Base-by-base conservation (phyloP, 2,888 invertebrate species). In the Orthonevra nobilis region DNA sequence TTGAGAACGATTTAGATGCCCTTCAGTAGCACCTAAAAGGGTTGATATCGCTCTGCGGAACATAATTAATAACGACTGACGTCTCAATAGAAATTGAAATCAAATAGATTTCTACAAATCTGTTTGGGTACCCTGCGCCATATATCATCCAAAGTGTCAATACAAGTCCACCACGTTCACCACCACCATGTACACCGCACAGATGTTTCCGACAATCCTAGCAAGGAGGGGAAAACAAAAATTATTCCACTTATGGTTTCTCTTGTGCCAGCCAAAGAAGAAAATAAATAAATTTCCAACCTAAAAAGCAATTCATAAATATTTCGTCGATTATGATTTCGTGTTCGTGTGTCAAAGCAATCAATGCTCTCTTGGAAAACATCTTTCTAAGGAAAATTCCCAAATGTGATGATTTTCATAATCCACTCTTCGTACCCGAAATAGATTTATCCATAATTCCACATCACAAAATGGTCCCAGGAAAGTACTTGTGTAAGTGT, bases 391-490 rank as follows among this genome's bases (percentile, higher is more conserved):
- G 28, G 42, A 54, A 48, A 19, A 46, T 63, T 72, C 61, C 70
- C 70, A 63, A 63, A 63, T 56, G 61, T 72, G 61, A 6, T 48
- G 38, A 56, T 46, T 20, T n/a, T n/a, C n/a, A n/a, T n/a, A n/a
- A n/a, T n/a, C n/a, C n/a, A n/a, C n/a, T 70, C 60, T 38, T 52
- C 17, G 34, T 14, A 23, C 28, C 15, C 23, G 2, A 20, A 23
- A 23, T 52, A 64, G 34, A 44, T 44, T 64, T 32, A 50, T 50
- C 28, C 46, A 42, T 34, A 63, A 58, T 69, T 75, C 42, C 56
- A 56, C 69, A 68, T 28, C 28, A n/a, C n/a, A n/a, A 69, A 75
- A 75, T 50, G 42, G 56, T 56, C 75, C 69, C 75, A 34, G 6
- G 75, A 54, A 69, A 50, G 69, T 38, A 63, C 48, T 69, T 69